These are phyloP conservation scores for Spinus pinus DNA, from an alignment of 2,797 vertebrate species.

Conservation along the genomic window DNA sequence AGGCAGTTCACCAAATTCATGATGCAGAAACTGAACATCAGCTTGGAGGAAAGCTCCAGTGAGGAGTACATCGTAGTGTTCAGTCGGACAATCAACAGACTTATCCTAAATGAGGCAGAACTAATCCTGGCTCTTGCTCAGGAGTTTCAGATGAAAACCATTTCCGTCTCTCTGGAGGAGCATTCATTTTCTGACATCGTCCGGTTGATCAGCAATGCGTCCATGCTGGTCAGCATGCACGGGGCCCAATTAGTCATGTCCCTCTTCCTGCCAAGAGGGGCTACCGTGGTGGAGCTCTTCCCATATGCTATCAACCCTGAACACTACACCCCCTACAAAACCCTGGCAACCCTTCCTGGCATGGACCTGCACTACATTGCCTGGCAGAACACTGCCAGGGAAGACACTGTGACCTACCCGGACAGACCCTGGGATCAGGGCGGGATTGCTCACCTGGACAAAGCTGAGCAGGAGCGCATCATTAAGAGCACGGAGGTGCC, in stretches of 20 bases:
- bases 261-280: slow-evolving; percentile 93
- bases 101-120: slow-evolving; percentile 95
- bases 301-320: slow-evolving; percentile 94
- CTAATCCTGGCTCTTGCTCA: slow-evolving; percentile 90
- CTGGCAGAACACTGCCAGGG: slow-evolving; percentile 87
- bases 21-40: slow-evolving; percentile 86
- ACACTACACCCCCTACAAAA: slow-evolving; percentile 96
- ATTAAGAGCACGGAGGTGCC: slow-evolving; percentile 89
- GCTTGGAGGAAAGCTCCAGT: slow-evolving; percentile 59
- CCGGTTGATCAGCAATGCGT: slow-evolving; percentile 85
- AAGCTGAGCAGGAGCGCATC: slow-evolving; percentile 89
- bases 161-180: slow-evolving; percentile 92
- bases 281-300: slow-evolving; percentile 90
- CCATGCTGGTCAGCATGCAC: slow-evolving; percentile 96
- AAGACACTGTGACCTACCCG: slow-evolving; percentile 87
- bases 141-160: slow-evolving; percentile 95
- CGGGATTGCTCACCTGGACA: slow-evolving; percentile 89
- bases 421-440: slow-evolving; percentile 95
- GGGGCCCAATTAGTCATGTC: slow-evolving; percentile 93
- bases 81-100: slow-evolving; percentile 88
- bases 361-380: slow-evolving; percentile 97
- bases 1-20: slow-evolving; percentile 87
- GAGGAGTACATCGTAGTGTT: slow-evolving; percentile 93
- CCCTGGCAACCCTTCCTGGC: slow-evolving; percentile 88
- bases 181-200: slow-evolving; percentile 87